Percentiles rank a stretch among this genome's conserved stretches.
phyloP scores from a whole-genome alignment of 1,140 invertebrate genomes.

The Drosophila sechellia region DNA sequence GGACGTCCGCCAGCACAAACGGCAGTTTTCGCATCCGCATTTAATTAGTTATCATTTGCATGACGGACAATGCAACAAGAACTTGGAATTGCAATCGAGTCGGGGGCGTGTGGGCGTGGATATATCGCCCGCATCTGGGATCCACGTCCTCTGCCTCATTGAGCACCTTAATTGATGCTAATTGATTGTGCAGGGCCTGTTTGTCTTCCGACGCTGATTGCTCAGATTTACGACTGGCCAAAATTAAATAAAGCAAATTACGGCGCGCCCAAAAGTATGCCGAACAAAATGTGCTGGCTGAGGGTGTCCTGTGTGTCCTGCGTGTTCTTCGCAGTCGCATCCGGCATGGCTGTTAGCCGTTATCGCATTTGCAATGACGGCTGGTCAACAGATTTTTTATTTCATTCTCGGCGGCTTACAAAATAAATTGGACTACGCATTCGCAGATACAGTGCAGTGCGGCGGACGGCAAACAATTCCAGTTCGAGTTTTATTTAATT shows the following conservation, averaged over 20 bases:
- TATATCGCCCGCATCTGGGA: constrained; percentile 19
- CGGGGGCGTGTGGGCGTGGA: neutral
- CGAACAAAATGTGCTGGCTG: constrained; percentile 24
- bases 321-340: constrained; percentile 14
- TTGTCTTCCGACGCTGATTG: constrained; percentile 55
- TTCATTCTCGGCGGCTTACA: constrained; percentile 57
- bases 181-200: constrained; percentile 61
- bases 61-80: constrained; percentile 25
- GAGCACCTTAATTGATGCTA: constrained; percentile 71
- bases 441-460: constrained; percentile 6
- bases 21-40: constrained; percentile 38
- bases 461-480: constrained; percentile 3
- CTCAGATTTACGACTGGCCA: constrained; percentile 66
- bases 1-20: constrained; percentile 19
- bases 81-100: constrained; percentile 10
- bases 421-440: constrained; percentile 50
- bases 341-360: constrained; percentile 11
- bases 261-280: constrained; percentile 31
- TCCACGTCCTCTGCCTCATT: constrained; percentile 38
- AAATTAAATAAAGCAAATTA: constrained; percentile 77
- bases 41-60: constrained; percentile 61
- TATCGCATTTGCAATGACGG: constrained; percentile 61
- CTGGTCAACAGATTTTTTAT: constrained; percentile 72
- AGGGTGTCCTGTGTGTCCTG: constrained; percentile 11
- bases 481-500: constrained; percentile 52